These are phyloP conservation scores for Protobothrops flavoviridis DNA, from an alignment of 2,113 vertebrate genomes.

Conservation along the genomic window DNA sequence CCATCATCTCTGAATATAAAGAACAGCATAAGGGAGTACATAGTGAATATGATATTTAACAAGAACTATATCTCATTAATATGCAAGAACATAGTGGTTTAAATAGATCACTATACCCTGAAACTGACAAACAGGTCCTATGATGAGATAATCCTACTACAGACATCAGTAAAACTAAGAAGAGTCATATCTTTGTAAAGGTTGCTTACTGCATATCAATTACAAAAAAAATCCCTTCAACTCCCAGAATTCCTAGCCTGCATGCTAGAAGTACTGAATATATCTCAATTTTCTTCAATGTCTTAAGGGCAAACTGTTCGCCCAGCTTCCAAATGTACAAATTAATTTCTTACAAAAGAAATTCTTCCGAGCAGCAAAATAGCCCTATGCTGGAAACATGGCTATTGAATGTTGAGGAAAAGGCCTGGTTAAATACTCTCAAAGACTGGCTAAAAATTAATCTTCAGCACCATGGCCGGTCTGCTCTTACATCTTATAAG, in stretches of 20 bases:
- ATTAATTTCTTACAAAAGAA: not conserved
- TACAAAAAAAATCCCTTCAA: not conserved
- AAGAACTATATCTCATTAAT: not conserved
- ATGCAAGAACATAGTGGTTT: not conserved
- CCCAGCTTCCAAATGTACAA: not conserved
- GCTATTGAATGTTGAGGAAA: not conserved
- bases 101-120: not conserved
- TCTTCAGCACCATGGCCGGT: not conserved
- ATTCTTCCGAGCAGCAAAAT: not conserved
- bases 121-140: not conserved
- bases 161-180: not conserved
- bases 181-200: not conserved
- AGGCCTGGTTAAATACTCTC: not conserved
- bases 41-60: not conserved
- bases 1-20: not conserved
- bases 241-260: not conserved
- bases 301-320: not conserved
- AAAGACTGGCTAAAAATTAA: not conserved
- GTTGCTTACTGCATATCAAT: not conserved
- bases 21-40: not conserved
- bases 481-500: not conserved
- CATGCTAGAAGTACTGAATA: not conserved
- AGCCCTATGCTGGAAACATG: not conserved
- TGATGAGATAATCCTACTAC: not conserved
- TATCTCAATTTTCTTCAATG: not conserved